These are phyloP conservation scores for Idaea straminata DNA, from an alignment of 2,888 invertebrate species.

Conservation along the genomic window DNA sequence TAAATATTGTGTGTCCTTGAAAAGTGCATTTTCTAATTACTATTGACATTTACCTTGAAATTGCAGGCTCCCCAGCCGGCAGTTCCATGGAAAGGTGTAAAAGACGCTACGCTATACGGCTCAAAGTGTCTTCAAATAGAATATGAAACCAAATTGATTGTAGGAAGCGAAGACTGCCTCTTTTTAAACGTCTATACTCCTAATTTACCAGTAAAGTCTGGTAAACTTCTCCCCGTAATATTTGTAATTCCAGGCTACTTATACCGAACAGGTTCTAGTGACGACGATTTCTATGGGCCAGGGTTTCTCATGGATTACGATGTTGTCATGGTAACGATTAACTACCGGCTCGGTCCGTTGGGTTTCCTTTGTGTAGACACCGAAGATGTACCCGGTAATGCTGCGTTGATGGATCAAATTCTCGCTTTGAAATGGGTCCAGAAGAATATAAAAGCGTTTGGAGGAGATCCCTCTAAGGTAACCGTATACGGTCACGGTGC, in stretches of 20 bases:
- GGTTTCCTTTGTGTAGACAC: slow-evolving; percentile 15
- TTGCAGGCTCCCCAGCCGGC: no score
- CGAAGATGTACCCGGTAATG: slow-evolving; percentile 44
- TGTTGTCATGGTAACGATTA: no score
- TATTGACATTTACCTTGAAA: no score
- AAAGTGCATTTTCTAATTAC: no score
- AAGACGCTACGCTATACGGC: no score
- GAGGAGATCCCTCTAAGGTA: slow-evolving; percentile 20
- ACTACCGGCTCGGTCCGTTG: not conserved
- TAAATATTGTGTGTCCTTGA: no score
- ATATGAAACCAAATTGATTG: no score
- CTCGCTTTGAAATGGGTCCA: slow-evolving; percentile 47
- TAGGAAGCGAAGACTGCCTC: no score
- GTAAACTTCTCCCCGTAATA: slow-evolving; percentile 20
- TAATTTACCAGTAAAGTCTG: no score
- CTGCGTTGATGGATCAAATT: slow-evolving; percentile 40
- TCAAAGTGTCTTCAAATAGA: no score
- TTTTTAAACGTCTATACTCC: no score
- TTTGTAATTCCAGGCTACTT: slow-evolving; percentile 24
- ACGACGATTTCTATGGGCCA: slow-evolving; percentile 4
- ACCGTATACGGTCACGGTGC: not conserved
- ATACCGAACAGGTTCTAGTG: slow-evolving; percentile 1
- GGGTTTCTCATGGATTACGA: not conserved
- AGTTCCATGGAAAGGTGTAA: no score
- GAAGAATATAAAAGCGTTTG: slow-evolving; percentile 37